A percentile compares a stretch with the other conserved stretches of the same genome.
These are phyloP conservation scores for Neosilurus mollespiculum DNA, from an alignment of 2,797 vertebrate species.

Conservation along the genomic window DNA sequence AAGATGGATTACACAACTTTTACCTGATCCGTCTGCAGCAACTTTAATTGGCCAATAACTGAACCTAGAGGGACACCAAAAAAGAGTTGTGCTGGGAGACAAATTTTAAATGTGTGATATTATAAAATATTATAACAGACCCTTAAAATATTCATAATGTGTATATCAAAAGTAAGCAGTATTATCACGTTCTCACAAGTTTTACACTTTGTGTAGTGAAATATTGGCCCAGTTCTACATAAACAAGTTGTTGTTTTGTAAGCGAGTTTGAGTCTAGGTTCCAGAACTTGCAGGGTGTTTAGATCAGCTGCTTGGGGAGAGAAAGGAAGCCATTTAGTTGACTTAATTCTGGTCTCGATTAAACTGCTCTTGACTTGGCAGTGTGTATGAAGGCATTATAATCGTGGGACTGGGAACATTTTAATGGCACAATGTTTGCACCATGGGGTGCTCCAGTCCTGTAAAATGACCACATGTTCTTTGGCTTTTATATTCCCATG, in stretches of 20 bases:
- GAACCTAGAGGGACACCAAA: background rate
- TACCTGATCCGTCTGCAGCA: background rate
- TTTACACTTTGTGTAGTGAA: background rate
- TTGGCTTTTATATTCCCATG: background rate
- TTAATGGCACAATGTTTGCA: background rate
- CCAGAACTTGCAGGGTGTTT: background rate
- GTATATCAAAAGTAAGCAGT: background rate
- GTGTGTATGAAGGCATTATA: slow-evolving; percentile 3
- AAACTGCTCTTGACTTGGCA: background rate
- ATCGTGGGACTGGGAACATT: background rate
- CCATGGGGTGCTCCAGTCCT: slow-evolving; percentile 4
- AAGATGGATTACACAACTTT: background rate
- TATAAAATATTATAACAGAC: background rate
- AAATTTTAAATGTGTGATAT: background rate
- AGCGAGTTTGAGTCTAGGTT: background rate
- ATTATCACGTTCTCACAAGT: background rate
- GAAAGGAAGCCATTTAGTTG: background rate
- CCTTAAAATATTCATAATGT: background rate
- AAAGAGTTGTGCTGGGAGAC: background rate
- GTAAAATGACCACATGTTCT: slow-evolving; percentile 17
- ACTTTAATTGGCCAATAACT: background rate
- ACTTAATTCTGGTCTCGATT: background rate
- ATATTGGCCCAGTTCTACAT: background rate
- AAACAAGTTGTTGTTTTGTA: background rate
- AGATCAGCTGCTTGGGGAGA: background rate